Base-by-base conservation (phyloP, 1,140 invertebrate species). In the Dreissena polymorpha region DNA sequence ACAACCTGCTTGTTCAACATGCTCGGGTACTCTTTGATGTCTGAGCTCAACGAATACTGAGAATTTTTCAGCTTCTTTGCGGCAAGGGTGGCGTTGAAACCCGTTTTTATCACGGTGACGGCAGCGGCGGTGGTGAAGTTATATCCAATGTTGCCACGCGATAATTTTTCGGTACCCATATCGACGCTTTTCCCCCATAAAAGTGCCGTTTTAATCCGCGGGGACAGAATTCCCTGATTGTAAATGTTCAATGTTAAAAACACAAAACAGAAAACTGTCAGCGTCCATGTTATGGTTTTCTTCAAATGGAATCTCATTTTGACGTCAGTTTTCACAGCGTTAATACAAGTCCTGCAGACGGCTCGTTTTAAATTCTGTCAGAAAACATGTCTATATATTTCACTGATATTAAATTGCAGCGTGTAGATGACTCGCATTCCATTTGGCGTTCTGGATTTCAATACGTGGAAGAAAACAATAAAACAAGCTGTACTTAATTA, bases 211-310 rank as follows among this genome's bases (percentile, higher is more conserved):
- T 77, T 75, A 49, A 50, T 14, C 12, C 64, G 39, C 10, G 64
- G 55, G 13, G 71, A 0, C 85, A 71, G 78, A 71, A 86, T 23
- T 3, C 85, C 69, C 10, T 78, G 67, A 21, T 86, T 84, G 74
- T 86, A 86, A 13, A 86, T 67, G 67, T 89, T 88, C 49, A 89
- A 84, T 16, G 74, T 60, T 16, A 89, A 13, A 6, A 89, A 53
- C 27, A 85, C 23, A 14, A 81, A 55, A 21, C 86, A 55, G 16
- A 71, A 23, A 12, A 67, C 39, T 8, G 74, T 50, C 14, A 86
- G 29, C 25, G 49, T 67, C 80, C 80, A 84, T 53, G 81, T 79
- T 29, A 86, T 16, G 23, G 76, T 72, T 76, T 79, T 86, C 72
- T 84, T 86, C 13, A 84, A 69, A 63, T 78, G 25, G 27, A 86